These are phyloP conservation scores for Lepidocyrtoides sp. DNA, from an alignment of 2,888 invertebrate species.

Conservation along the genomic window DNA sequence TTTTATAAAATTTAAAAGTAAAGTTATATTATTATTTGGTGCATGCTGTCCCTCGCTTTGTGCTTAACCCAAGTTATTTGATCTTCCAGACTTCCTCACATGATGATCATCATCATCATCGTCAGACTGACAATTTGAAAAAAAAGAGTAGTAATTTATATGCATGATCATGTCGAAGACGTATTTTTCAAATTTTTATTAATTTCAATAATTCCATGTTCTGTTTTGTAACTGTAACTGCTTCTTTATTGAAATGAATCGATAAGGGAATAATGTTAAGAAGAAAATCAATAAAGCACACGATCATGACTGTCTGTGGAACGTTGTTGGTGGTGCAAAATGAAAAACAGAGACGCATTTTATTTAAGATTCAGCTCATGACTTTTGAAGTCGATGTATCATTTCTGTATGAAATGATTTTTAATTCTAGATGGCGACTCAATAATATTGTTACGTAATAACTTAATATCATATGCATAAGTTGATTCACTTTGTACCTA, in stretches of 20 bases:
- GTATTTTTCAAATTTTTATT: slow-evolving; percentile 1
- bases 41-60: too few species aligned
- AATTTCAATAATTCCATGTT: not conserved
- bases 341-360: not conserved
- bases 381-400: not conserved
- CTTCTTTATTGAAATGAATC: not conserved
- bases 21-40: too few species aligned
- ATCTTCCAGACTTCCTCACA: slow-evolving; percentile 36
- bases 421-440: not conserved
- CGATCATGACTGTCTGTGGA: not conserved
- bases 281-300: slow-evolving; percentile 18
- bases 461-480: too few species aligned
- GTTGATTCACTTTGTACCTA: too few species aligned
- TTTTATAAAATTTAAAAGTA: too few species aligned
- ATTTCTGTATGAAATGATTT: not conserved
- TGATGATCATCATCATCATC: not conserved
- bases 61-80: not conserved
- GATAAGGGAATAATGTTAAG: not conserved
- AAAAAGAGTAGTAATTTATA: not conserved
- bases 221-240: not conserved
- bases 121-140: not conserved
- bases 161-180: slow-evolving; percentile 47
- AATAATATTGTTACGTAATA: not conserved
- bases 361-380: slow-evolving; percentile 22
- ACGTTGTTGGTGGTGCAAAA: not conserved